Percentiles rank a stretch among this genome's conserved stretches.
phyloP scores from a whole-genome alignment of 1,140 invertebrate genomes.

The Drosophila arawakana region DNA sequence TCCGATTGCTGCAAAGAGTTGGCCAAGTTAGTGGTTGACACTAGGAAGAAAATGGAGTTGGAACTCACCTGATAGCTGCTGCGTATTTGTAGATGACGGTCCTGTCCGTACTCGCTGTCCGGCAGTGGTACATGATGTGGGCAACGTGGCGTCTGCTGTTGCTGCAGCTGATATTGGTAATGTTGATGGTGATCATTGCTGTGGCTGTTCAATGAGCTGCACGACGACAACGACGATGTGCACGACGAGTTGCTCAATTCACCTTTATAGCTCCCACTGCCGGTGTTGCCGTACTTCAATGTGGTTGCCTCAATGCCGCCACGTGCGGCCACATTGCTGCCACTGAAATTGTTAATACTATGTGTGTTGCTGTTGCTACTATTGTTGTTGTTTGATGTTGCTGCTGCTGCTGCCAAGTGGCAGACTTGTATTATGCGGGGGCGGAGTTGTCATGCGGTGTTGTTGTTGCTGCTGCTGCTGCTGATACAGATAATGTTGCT shows the following conservation, averaged over 20 bases:
- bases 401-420: constrained; percentile 40
- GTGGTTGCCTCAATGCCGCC: constrained; percentile 80
- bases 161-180: constrained; percentile 81
- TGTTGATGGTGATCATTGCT: constrained; percentile 82
- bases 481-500: constrained; percentile 66
- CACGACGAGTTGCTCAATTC: constrained; percentile 54
- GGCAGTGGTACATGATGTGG: constrained; percentile 87
- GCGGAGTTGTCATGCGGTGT: constrained; percentile 73
- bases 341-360: constrained; percentile 64
- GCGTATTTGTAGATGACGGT: constrained; percentile 86
- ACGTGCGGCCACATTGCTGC: constrained; percentile 67
- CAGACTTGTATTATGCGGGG: constrained; percentile 46
- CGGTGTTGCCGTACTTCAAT: constrained; percentile 76
- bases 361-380: constrained; percentile 25
- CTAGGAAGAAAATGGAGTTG: accelerated
- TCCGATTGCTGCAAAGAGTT: constrained; percentile 70
- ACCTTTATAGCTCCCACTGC: constrained; percentile 63
- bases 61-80: constrained; percentile 86
- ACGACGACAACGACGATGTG: constrained; percentile 55
- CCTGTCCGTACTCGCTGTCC: constrained; percentile 87
- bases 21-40: no score
- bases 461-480: constrained; percentile 60
- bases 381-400: constrained; percentile 54
- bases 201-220: constrained; percentile 69
- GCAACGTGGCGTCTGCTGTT: constrained; percentile 85